Base-by-base conservation (phyloP, 2,797 vertebrate genomes). In the Muraenolepis orangiensis region DNA sequence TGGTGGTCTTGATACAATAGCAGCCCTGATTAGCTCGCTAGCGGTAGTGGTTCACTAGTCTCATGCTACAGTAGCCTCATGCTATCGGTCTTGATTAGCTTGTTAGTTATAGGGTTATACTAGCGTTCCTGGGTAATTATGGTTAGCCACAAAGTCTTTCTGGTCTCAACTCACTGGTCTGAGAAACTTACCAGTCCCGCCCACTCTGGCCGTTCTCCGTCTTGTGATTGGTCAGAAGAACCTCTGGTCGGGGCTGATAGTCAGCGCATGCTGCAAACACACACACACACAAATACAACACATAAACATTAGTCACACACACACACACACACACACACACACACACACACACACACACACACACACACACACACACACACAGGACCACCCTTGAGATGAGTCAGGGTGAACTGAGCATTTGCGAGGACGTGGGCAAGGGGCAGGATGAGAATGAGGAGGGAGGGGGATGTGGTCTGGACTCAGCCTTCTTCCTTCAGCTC, bases 121-220 rank as follows among this genome's bases (percentile, higher is more conserved):
- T 12, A 26, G 20, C n/a, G 6, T 61, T 61, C 57, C 57, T 26
- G 57, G 26, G 57, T 8, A 1, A 61, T 61, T 23, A 61, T 0
- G n/a, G 57, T 61, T 23, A 26, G 57, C 57, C 57, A 26, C 57
- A 11, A 26, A 26, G 57, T 64, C 57, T 57, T 6, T 57, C 51
- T 57, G 51, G 51, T 57, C 18, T 64, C 57, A 64, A 26, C 23
- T 64, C 57, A 11, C 23, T 64, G 57, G 57, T 64, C 57, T 26
- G 57, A 64, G 23, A 64, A 64, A 64, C 72, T 78, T 86, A 93
- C 94, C 93, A 91, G 78, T 93, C 91, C 13, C 80, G 91, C 71
- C 61, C 34, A 23, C 68, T 81, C 75, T 91, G 86, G 82, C 86
- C 87, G 0, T 89, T 90, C 70, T 86, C 90, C 12, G 80, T 72